These are phyloP conservation scores for Ianthella basta DNA, from an alignment of 37 sponge, comb jelly and placozoan genomes.

Conservation along the genomic window DNA sequence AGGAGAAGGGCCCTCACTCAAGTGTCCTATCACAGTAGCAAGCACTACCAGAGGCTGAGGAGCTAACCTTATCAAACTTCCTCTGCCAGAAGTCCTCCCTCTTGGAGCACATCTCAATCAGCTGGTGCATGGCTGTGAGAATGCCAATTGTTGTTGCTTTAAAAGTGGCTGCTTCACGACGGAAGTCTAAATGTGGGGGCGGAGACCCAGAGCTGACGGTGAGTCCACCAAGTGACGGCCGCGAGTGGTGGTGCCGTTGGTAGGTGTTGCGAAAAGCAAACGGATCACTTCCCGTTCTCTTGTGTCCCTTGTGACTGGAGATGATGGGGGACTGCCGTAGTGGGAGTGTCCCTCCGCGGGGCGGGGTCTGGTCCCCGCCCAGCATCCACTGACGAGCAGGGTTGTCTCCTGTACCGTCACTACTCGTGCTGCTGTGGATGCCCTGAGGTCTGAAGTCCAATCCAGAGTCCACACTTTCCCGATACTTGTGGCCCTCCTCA, in stretches of 20 bases:
- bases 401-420: neutral
- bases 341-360: constrained; percentile 1
- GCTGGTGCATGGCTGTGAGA: constrained; percentile 74
- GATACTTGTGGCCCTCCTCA: neutral
- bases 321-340: constrained; percentile 39
- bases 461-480: constrained; percentile 23
- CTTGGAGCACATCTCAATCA: constrained; percentile 74
- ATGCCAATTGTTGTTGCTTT: constrained; percentile 93
- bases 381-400: neutral
- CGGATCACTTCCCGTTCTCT: constrained; percentile 80
- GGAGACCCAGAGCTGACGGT: neutral
- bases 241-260: constrained; percentile 7
- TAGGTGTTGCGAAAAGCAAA: constrained; percentile 58
- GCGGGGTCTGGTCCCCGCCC: constrained; percentile 32
- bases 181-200: constrained; percentile 56
- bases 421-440: neutral
- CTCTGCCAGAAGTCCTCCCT: constrained; percentile 88
- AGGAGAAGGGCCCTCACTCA: no score
- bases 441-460: neutral
- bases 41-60: no score
- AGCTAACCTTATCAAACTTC: constrained; percentile 82
- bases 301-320: constrained; percentile 61
- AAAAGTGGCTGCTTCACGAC: constrained; percentile 85
- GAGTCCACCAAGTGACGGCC: constrained; percentile 3
- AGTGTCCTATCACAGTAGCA: no score